Evolutionary conservation across 2,797 vertebrate genomes (phyloP), one percentile per base, ranked within the genome.

Genomic region (Pristis pectinata): DNA sequence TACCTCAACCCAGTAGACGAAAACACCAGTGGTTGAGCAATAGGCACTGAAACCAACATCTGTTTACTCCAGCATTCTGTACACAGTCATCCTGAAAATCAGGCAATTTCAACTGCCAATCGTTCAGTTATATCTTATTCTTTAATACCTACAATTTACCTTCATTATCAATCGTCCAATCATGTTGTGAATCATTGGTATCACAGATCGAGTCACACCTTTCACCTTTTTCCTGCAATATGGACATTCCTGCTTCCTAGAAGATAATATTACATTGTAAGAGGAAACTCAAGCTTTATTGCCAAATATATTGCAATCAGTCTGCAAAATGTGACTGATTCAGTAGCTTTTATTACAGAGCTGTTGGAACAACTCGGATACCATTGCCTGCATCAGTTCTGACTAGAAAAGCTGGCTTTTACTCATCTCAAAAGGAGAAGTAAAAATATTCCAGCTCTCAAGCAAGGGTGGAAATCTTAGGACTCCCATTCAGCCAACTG

Each of bases 201-300:
- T 97, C 91, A 97, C 96, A 95, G 98, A 97, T 95, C 98, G 97
- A 94, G 97, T 95, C 95, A 95, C 97, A 0, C 96, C 95, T 95
- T 97, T 97, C 44, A 98, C 96, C 7, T 97, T 95, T 94, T 97
- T 97, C 95, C 98, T 97, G 96, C 98, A 98, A 96, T 97, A 98
- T 0, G 98, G 98, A 95, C 98, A 98, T 3, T 94, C 67, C 11
- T n/a, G 15, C 92, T 94, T 94, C 92, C 92, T 94, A 19, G 70
- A 53, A 72, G 44, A 74, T 27, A 1, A 37, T 37, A 41, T 91
- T 41, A 24, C n/a, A 41, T 91, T 91, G 19, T 61, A 64, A 8
- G 37, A 64, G 87, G 34, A 91, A 22, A 22, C 13, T 3, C 30
- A 27, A 37, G 30, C 34, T 64, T 37, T 17, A 10, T 15, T 53